Percentiles rank a stretch among this genome's conserved stretches.
Conservation (phyloP, 2,113 vertebrate genomes). For the Nothoprocta pentlandii region DNA sequence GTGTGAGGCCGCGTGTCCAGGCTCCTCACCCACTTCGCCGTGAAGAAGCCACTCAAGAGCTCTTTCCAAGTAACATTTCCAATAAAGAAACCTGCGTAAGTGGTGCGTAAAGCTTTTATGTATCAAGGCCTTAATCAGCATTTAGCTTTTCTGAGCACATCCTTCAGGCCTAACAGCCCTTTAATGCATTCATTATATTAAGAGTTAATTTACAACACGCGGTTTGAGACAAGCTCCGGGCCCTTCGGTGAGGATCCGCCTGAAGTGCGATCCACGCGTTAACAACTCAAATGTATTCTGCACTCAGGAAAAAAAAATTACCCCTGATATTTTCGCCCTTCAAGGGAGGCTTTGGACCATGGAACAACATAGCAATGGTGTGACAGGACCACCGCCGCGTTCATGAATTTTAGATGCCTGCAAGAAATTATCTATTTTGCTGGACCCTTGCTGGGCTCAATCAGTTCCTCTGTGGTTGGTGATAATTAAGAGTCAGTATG, state of each 20-base stretch:
- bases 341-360: conserved; percentile 48
- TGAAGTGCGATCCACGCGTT: conserved; percentile 64
- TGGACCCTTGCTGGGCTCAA: conserved; percentile 79
- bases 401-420: conserved; percentile 77
- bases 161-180: conserved; percentile 44
- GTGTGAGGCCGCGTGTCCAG: neutral
- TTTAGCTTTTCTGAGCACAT: conserved; percentile 57
- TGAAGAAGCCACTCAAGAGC: conserved; percentile 30
- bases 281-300: conserved; percentile 72
- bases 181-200: conserved; percentile 71
- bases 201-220: conserved; percentile 74
- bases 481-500: conserved; percentile 80
- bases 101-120: conserved; percentile 45
- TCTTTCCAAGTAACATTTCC: conserved; percentile 62
- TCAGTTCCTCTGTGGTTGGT: conserved; percentile 79
- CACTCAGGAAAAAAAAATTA: conserved; percentile 33
- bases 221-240: conserved; percentile 23
- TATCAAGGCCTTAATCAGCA: conserved; percentile 69
- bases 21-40: neutral
- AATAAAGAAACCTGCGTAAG: conserved; percentile 43
- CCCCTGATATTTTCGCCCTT: conserved; percentile 64
- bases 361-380: conserved; percentile 52
- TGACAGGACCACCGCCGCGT: conserved; percentile 34
- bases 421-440: conserved; percentile 78
- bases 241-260: conserved; percentile 35